Evolutionary conservation across 1,140 invertebrate genomes (phyloP), one percentile per base, ranked within the genome.

Genomic region (Aphis gossypii): DNA sequence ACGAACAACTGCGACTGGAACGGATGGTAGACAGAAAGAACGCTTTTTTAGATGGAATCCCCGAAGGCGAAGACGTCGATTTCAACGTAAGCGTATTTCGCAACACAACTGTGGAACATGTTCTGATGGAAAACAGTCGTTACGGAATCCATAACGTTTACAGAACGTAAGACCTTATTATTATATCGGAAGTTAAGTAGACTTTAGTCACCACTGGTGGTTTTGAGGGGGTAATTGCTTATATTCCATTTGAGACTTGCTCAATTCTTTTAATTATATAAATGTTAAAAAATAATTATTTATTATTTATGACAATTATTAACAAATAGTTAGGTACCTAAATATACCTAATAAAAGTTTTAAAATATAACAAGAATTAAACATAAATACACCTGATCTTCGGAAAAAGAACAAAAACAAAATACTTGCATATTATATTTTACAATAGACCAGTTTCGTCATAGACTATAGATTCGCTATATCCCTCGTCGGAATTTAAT

Each of bases 81-180:
- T 84, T 93, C n/a, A 93, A 93, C 25, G 38, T 54, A 0, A 93
- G 46, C 48, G 54, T 93, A 56, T 93, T 93, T 30, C 76, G 35
- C 0, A 93, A 93, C 18, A 0, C 21, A 7, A 93, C 92, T 8
- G 92, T 86, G 2, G 76, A 86, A 56, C 76, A 56, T 38, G 46
- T 93, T 23, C 2, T 93, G 6, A 83, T n/a, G 1, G 76, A 93
- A 86, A 93, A 93, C 35, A 6, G 48, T 14, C 82, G 76, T 25
- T 93, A 51, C 21, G 92, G 92, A 6, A 86, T 93, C 4, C 82
- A 93, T 9, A 93, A 93, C 21, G 68, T 54, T 4, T 93, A 93
- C 25, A 84, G 82, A 86, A 7, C 0, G 92, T 93, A 83, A 86
- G 92, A 5, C 41, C 21, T 3, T 44, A n/a, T 68, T 68, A 68